Base-by-base conservation (phyloP, 2,888 invertebrate genomes). In the Isotomurus palustris region DNA sequence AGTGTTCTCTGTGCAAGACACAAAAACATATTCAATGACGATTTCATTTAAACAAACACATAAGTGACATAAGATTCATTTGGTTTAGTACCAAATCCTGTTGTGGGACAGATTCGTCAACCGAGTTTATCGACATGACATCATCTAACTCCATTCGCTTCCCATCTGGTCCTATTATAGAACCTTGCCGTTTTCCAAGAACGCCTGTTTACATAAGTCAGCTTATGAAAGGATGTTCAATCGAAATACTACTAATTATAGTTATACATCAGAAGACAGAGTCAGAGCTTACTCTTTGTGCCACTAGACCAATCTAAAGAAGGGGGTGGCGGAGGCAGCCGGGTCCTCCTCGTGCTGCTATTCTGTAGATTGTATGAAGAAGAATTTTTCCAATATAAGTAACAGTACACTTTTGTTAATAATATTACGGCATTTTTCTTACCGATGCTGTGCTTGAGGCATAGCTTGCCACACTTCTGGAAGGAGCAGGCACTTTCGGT, bases 291-390 rank as follows among this genome's bases (percentile, higher is more conserved):
- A 45, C 60, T 60, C 41, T 56, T 52, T 14, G 56, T 53, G 17
- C 60, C 56, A 43, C 51, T 24, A 1, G 56, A 44, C 60, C 60
- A 60, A 44, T 60, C 60, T 38, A 60, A 53, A 8, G 56, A 56
- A 22, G 60, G 60, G 1, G 60, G 60, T 14, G 60, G 60, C 21
- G 60, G 60, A 0, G 60, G 60, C n/a, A 60, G 43, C 3, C 60
- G 24, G 22, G 47, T 41, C 36, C 56, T 4, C 3, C 53, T 47
- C 24, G 47, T 35, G 24, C 52, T 45, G 28, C 27, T 43, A 2
- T 21, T 5, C 19, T 21, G 19, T 40, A 21, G 21, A 21, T 21
- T 43, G 14, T 21, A 19, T 43, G 22, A 17, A 8, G 21, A 8
- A 6, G 5, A 12, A 24, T 21, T 44, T 17, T 22, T n/a, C 5